Evolutionary conservation across 2,113 vertebrate species (phyloP).

Genomic region (Dolichallabes microphthalmus): DNA sequence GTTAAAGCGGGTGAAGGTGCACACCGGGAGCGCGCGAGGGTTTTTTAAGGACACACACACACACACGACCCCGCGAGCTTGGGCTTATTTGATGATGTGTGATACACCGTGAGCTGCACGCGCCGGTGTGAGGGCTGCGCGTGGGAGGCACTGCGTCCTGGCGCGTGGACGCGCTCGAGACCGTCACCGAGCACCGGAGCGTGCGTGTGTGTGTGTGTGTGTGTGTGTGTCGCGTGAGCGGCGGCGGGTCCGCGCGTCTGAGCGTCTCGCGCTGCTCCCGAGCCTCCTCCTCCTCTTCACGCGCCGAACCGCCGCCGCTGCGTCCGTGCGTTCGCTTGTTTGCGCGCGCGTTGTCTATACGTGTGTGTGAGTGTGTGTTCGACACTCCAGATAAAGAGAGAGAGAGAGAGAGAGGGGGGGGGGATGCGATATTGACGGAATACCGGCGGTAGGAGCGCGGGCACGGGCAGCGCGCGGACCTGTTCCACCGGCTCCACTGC

Average conservation of each 20-base stretch:
- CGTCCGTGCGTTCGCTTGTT: background rate
- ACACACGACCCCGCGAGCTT: background rate
- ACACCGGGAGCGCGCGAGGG: background rate
- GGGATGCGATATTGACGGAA: conserved; percentile 1
- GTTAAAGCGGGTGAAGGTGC: conserved; percentile 21
- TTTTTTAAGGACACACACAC: background rate
- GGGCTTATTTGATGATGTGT: background rate
- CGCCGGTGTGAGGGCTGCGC: conserved; percentile 4
- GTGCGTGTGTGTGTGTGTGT: too few relatives aligned
- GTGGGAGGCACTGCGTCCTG: conserved; percentile 48
- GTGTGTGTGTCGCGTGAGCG: too few relatives aligned
- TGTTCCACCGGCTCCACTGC: conserved; percentile 76
- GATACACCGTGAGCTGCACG: background rate
- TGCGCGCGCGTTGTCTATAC: background rate
- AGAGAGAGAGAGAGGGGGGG: background rate
- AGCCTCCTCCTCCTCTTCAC: background rate
- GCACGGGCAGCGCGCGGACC: conserved; percentile 61
- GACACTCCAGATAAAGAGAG: background rate
- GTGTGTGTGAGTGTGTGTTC: background rate
- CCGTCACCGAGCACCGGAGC: background rate
- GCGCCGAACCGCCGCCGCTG: background rate
- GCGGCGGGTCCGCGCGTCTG: too few relatives aligned
- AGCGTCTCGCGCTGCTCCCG: too few relatives aligned
- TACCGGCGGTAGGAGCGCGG: background rate
- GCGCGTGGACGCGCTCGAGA: conserved; percentile 40